Evolutionary conservation across 2,888 invertebrate genomes (phyloP), one percentile per base, ranked within the genome.

Genomic region (Erebia epiphron): DNA sequence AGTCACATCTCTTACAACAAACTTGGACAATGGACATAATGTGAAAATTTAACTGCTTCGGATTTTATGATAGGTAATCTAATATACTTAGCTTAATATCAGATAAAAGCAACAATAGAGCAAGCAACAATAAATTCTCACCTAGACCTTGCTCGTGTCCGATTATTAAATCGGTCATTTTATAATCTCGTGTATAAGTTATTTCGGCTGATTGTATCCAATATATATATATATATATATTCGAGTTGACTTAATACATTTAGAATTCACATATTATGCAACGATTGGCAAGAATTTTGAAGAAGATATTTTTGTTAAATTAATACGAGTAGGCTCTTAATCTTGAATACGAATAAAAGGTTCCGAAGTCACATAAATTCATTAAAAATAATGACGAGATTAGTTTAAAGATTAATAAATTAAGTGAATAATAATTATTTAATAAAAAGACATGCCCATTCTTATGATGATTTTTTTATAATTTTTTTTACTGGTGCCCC

Each of bases 221-320:
- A 26, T 26, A 26, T 26, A 26, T 4, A n/a, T n/a, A n/a, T n/a
- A n/a, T n/a, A n/a, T 21, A 26, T 26, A 4, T 3, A 26, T 26
- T 26, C 3, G 26, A 4, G 26, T 26, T 26, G 26, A 26, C 4
- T 26, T 26, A 3, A 1, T 35, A 35, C 35, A 35, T 35, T 35
- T 35, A 35, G 35, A 35, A 35, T 35, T 35, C 46, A n/a, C 14
- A 50, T n/a, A 9, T 50, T 50, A 46, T 21, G 21, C 61, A 43
- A 61, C 2, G 21, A 57, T 54, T 71, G 77, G 77, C 77, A 77
- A 77, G 75, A 74, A 69, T 68, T 72, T 69, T 72, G 70, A 26
- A 35, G 35, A 35, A 5, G 35, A 35, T 35, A 35, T 35, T 26
- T 2, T 26, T 26, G 26, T 26, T 35, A 35, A 35, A 35, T 26